Conservation (phyloP, 1,140 invertebrate genomes). For the Leptinotarsa texana region DNA sequence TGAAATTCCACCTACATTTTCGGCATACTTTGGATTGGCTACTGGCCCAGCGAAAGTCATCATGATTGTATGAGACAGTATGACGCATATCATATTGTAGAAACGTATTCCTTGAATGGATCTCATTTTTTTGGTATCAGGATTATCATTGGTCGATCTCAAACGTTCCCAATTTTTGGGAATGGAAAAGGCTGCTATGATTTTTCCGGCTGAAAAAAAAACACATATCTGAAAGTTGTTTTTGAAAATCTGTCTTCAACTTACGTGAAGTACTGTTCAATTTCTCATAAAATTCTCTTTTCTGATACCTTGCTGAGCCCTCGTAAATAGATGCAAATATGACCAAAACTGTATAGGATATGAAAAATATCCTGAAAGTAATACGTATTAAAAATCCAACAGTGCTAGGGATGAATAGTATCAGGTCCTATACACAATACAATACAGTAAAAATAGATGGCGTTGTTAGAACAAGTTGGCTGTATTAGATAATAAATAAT, state of each 20-base stretch:
- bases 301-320: constrained; percentile 31
- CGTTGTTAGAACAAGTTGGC: too few relatives aligned
- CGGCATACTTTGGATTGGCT: constrained; percentile 38
- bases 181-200: constrained; percentile 42
- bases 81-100: constrained; percentile 42
- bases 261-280: constrained; percentile 4
- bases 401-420: too few relatives aligned
- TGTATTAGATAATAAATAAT: too few relatives aligned
- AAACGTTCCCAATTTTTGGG: constrained; percentile 43
- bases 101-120: constrained; percentile 45
- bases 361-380: constrained; percentile 34
- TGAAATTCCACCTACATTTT: constrained; percentile 36
- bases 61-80: constrained; percentile 42
- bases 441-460: too few relatives aligned
- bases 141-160: constrained; percentile 25
- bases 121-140: constrained; percentile 35
- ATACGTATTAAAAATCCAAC: not conserved
- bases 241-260: not conserved
- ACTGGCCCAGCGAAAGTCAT: constrained; percentile 35
- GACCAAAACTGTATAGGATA: constrained; percentile 30
- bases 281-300: constrained; percentile 21
- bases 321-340: constrained; percentile 38
- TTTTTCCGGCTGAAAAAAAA: constrained; percentile 33
- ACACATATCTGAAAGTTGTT: not conserved
- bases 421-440: too few relatives aligned